Evolutionary conservation across 1,140 invertebrate genomes (phyloP).

Genomic region (Limonius californicus): DNA sequence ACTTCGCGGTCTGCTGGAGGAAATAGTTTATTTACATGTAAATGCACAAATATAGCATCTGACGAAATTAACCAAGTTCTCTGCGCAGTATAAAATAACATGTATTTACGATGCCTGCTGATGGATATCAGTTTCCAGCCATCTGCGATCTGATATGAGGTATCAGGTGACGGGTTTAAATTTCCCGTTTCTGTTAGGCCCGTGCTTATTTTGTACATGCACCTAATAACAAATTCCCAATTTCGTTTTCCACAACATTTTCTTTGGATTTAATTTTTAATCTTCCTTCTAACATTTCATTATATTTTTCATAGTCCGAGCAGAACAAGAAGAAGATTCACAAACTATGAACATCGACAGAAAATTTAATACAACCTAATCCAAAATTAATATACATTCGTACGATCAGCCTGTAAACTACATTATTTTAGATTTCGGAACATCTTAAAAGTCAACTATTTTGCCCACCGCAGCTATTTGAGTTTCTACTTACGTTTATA

Average conservation of each 20-base stretch:
- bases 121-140: constrained; percentile 43
- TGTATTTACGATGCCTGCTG: constrained; percentile 44
- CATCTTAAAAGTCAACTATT: too few species aligned
- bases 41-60: constrained; percentile 12
- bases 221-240: not conserved
- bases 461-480: too few species aligned
- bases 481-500: constrained; percentile 18
- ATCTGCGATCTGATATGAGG: constrained; percentile 40
- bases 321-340: too few species aligned
- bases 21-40: constrained; percentile 7
- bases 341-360: too few species aligned
- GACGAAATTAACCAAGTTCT: constrained; percentile 12
- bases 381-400: too few species aligned
- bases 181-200: constrained; percentile 42
- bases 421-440: too few species aligned
- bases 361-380: too few species aligned
- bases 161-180: constrained; percentile 37
- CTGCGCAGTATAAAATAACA: constrained; percentile 39
- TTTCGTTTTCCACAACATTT: not conserved
- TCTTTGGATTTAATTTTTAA: too few species aligned
- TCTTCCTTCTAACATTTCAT: too few species aligned
- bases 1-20: not conserved
- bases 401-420: too few species aligned
- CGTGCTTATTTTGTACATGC: constrained; percentile 21
- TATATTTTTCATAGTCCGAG: too few species aligned